Conservation (phyloP, 1,140 invertebrate species). For the Trissolcus basalis region DNA sequence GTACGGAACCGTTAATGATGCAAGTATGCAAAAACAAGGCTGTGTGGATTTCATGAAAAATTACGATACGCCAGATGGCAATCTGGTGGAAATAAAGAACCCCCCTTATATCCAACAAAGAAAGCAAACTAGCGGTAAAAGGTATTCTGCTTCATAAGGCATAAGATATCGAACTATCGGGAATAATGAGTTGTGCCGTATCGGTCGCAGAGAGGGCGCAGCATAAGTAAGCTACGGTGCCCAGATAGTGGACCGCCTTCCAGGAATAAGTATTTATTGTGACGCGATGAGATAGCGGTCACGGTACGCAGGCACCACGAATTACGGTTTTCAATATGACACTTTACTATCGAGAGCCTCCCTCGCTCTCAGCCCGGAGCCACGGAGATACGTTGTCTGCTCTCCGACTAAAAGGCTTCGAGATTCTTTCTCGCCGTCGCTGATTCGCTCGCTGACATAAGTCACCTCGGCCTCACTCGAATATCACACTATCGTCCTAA, state of each 20-base stretch:
- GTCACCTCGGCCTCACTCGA: constrained; percentile 28
- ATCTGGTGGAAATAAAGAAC: constrained; percentile 41
- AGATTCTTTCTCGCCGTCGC: constrained; percentile 60
- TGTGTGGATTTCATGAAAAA: constrained; percentile 17
- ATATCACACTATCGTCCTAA: constrained; percentile 45
- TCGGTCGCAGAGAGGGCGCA: constrained; percentile 59
- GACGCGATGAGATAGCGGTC: constrained; percentile 74
- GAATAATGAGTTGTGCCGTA: constrained; percentile 73
- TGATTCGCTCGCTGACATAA: constrained; percentile 39
- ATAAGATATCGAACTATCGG: constrained; percentile 71
- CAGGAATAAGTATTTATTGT: constrained; percentile 77
- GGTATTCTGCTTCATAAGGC: constrained; percentile 62
- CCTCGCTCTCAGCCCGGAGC: constrained; percentile 47
- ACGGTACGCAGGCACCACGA: constrained; percentile 69
- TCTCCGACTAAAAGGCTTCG: constrained; percentile 70
- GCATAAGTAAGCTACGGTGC: constrained; percentile 72
- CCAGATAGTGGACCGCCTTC: constrained; percentile 72
- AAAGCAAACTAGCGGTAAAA: constrained; percentile 52
- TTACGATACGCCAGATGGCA: constrained; percentile 48
- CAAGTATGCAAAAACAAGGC: too few relatives aligned
- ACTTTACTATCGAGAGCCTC: constrained; percentile 67
- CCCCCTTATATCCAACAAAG: constrained; percentile 17
- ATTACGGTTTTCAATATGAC: constrained; percentile 77
- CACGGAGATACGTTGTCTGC: constrained; percentile 65
- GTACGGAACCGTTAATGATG: too few relatives aligned